A percentile compares a stretch with the other conserved stretches of the same genome.
These are phyloP conservation scores for Blastobasis lacticolella DNA, from an alignment of 2,888 invertebrate species.

Conservation along the genomic window DNA sequence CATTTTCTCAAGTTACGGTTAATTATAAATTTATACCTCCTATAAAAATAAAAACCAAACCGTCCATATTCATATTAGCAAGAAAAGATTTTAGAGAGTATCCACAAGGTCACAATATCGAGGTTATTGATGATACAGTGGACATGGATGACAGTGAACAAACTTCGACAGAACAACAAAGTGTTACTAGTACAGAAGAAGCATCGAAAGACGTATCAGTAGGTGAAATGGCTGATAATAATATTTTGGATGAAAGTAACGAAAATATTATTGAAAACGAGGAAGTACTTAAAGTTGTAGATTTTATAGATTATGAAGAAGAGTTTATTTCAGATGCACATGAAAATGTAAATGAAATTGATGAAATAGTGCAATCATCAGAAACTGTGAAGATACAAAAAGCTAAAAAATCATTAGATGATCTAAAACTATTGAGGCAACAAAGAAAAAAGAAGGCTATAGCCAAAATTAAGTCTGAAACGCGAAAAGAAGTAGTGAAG, in stretches of 20 bases:
- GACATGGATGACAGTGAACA: conserved; percentile 8
- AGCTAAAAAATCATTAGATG: conserved; percentile 43
- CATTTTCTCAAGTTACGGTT: conserved; percentile 86
- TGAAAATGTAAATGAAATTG: conserved; percentile 14
- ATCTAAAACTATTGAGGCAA: conserved; percentile 42
- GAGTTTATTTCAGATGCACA: not conserved
- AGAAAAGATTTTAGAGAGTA: conserved; percentile 74
- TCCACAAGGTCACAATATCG: conserved; percentile 36
- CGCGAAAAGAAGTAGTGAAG: conserved; percentile 60
- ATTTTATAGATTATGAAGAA: conserved; percentile 14
- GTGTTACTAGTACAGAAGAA: conserved; percentile 4
- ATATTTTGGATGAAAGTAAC: conserved; percentile 12
- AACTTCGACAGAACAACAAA: not conserved
- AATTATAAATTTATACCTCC: conserved; percentile 87
- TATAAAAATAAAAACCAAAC: conserved; percentile 86
- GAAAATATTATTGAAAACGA: conserved; percentile 7
- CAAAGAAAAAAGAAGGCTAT: conserved; percentile 60
- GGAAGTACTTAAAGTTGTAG: conserved; percentile 5
- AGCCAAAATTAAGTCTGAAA: conserved; percentile 63
- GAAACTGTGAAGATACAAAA: conserved; percentile 24
- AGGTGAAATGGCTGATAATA: conserved; percentile 17
- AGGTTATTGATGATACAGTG: conserved; percentile 13
- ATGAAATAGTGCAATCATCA: conserved; percentile 16
- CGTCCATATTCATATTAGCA: conserved; percentile 85
- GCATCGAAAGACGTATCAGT: conserved; percentile 14